A percentile compares a stretch with the other conserved stretches of the same genome.
These are phyloP conservation scores for Arctocebus calabarensis DNA, from an alignment of 2,797 vertebrate species.

Conservation along the genomic window DNA sequence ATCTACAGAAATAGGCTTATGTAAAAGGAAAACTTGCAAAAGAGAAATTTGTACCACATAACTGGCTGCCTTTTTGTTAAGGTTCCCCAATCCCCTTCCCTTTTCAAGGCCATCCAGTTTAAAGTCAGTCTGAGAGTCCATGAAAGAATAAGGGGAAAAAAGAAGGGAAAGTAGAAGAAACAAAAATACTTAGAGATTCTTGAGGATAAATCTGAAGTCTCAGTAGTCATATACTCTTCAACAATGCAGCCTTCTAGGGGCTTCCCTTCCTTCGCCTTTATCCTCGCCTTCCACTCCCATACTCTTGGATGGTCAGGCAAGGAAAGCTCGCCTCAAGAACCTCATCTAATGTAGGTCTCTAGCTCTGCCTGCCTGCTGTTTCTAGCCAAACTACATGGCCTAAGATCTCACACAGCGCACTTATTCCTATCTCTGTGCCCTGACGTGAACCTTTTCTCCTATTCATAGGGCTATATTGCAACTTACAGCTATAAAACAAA, in stretches of 20 bases:
- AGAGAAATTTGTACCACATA: conserved; percentile 74
- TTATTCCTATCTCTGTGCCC: not conserved
- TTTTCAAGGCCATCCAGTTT: conserved; percentile 60
- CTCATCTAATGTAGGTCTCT: conserved; percentile 15
- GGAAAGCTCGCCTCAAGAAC: not conserved
- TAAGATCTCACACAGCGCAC: not conserved
- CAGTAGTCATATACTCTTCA: not conserved
- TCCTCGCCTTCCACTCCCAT: not conserved
- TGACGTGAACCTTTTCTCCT: not conserved
- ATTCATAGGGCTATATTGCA: not conserved
- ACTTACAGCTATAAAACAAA: conserved; percentile 28
- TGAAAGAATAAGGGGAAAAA: not conserved
- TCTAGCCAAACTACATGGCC: not conserved
- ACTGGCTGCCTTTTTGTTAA: conserved; percentile 65
- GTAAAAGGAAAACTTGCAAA: conserved; percentile 76
- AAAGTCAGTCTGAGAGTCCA: conserved; percentile 64
- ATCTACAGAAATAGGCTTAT: conserved; percentile 75
- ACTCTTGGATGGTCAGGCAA: not conserved
- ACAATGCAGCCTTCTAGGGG: not conserved
- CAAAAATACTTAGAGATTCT: conserved; percentile 55
- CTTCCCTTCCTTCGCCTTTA: not conserved
- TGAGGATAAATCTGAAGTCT: conserved; percentile 18
- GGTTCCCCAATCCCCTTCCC: not conserved
- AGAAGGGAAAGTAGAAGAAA: conserved; percentile 53
- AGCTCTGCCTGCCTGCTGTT: not conserved